Evolutionary conservation across 2,797 vertebrate genomes (phyloP), one percentile per base, ranked within the genome.

Genomic region (Anguilla megastoma): DNA sequence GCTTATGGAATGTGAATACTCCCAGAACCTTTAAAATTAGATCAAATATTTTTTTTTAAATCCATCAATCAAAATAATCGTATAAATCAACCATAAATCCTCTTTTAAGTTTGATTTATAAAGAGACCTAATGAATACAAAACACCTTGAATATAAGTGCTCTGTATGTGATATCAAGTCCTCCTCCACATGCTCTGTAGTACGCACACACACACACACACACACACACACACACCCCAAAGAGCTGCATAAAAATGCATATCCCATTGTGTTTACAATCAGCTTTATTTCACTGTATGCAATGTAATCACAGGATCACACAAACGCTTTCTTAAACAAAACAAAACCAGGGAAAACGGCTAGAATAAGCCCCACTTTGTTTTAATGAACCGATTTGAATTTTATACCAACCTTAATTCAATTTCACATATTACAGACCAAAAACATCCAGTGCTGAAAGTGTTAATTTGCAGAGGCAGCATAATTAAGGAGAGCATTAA

Each of bases 401-500:
- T 90, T 85, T 88, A 85, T 33, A 89, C 85, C 74, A 71, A 88
- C 83, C 71, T 58, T 88, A 88, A 89, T 90, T 85, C 83, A 83
- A 88, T 87, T 90, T 60, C 87, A 63, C 86, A 58, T 48, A 52
- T 69, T 54, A 69, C 88, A 87, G 54, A 86, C 87, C 83, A 85
- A 89, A 87, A 6, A 85, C 84, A 76, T 74, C 76, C 0, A 52
- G 94, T 91, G 66, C 5, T 0, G 91, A 93, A 94, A 94, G 89
- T 92, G 95, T 96, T 96, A 96, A 96, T 92, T 91, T 95, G 94
- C 95, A 96, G 95, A 95, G 95, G 95, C 95, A 94, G 95, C 89
- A 95, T 97, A 97, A 97, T 97, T 97, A 97, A 96, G 94, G 95
- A 94, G 93, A 95, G 96, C 95, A 95, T 97, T 97, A 97, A 97